Evolutionary conservation across 2,113 vertebrate species (phyloP), one percentile per base, ranked within the genome.

Genomic region (Sphyrna mokarran): DNA sequence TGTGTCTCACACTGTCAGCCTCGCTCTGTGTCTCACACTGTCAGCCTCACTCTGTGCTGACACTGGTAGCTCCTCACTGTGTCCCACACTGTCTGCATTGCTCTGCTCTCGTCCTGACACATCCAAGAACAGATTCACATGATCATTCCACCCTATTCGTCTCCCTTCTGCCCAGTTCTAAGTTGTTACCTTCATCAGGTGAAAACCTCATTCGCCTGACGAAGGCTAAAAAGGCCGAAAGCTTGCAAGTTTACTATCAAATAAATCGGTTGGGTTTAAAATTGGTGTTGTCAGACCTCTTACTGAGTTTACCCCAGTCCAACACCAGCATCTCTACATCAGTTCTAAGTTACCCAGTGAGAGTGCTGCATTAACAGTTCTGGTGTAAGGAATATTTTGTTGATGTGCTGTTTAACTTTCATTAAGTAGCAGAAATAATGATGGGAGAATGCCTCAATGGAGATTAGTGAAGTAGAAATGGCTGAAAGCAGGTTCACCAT

Each of bases 391-490:
- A 61, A 29, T 63, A 37, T 91, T 33, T 63, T 66, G 61, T 63
- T 91, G n/a, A n/a, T 66, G 33, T 91, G 89, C 29, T n/a, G 33
- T 91, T 91, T 66, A 37, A 66, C 16, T 91, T 91, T 63, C 58
- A n/a, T 40, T 91, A n/a, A 91, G 33, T 58, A 66, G 58, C n/a
- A 63, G 33, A 91, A 91, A 91, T 91, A 91, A 91, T 91, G 61
- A 91, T 91, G 89, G 89, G 14, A 20, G 33, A 40, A 48, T 72
- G 23, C 37, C 66, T 95, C 66, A 95, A 70, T 48, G 69, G 68
- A 40, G 69, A 95, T 54, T 43, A 95, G 18, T 70, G 68, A 48
- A 48, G 68, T 72, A 95, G 93, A 72, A 94, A 68, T 66, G 37
- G 91, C 91, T 69, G 58, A 68, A 72, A 95, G n/a, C 63, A 14